phyloP scores from a whole-genome alignment of 2,888 invertebrate genomes.

The Caenorhabditis zanzibari region DNA sequence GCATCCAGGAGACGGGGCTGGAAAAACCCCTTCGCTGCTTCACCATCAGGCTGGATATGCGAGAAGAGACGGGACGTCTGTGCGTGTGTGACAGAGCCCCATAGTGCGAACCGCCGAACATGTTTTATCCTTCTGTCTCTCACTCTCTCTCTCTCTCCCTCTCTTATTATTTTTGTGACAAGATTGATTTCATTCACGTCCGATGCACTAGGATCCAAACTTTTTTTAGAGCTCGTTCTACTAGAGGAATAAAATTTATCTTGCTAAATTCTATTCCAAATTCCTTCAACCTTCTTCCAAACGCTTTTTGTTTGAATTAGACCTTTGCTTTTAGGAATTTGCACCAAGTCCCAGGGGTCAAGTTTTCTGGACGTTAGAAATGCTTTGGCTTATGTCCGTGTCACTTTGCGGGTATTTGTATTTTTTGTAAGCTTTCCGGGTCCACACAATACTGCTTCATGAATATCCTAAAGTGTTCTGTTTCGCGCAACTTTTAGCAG shows the following conservation, averaged over 20 bases:
- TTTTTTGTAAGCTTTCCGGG: slow-evolving; percentile 44
- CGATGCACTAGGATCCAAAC: slow-evolving; percentile 29
- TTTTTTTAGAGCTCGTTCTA: slow-evolving; percentile 16
- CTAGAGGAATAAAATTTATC: neutral
- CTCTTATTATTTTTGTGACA: slow-evolving; percentile 55
- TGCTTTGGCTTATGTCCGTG: slow-evolving; percentile 48
- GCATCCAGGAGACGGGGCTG: slow-evolving; percentile 41
- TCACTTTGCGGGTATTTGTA: slow-evolving; percentile 57
- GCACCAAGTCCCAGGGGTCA: slow-evolving; percentile 58
- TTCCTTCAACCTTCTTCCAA: slow-evolving; percentile 27
- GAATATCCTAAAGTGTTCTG: slow-evolving; percentile 23
- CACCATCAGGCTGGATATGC: slow-evolving; percentile 56
- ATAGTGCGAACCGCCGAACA: slow-evolving; percentile 56
- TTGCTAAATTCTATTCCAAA: neutral
- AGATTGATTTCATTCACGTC: slow-evolving; percentile 42
- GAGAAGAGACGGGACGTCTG: slow-evolving; percentile 33
- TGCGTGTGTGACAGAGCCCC: slow-evolving; percentile 32
- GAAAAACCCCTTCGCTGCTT: slow-evolving; percentile 31
- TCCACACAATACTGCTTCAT: neutral
- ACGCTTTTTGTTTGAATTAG: slow-evolving; percentile 55
- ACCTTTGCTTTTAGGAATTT: slow-evolving; percentile 61
- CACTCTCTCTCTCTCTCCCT: too few relatives aligned
- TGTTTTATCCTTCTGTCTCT: slow-evolving; percentile 47
- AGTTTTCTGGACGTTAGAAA: slow-evolving; percentile 60
- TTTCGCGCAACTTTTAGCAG: slow-evolving; percentile 25